Evolutionary conservation across 1,140 invertebrate species (phyloP), one percentile per base, ranked within the genome.

Genomic region (Ganaspis sp.): DNA sequence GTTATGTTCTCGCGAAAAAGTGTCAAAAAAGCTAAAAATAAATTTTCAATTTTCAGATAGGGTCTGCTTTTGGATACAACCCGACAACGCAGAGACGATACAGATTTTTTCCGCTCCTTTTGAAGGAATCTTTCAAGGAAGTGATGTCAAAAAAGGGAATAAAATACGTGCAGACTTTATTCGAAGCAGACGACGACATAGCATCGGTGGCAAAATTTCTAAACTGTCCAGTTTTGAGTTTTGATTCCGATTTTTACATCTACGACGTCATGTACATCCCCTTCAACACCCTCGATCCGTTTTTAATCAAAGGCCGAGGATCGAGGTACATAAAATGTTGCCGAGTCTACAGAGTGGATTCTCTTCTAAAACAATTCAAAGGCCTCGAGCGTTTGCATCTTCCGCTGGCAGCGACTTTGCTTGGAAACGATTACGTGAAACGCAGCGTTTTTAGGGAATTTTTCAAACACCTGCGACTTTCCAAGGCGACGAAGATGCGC

Each of bases 201-300:
- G 96, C 96, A 1, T 93, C 94, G 0, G 83, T 98, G 70, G 95
- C 96, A 0, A 93, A 94, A 79, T 91, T 93, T 70, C 91, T 97
- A 5, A 92, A 95, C 38, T 98, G 96, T 84, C 97, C 97, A 4
- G 94, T 98, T 11, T 83, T 98, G 0, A 97, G 96, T 85, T 95
- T 95, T 81, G 97, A 98, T 89, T 98, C 97, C 1, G 97, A 98
- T 92, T 98, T 97, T 91, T 98, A 94, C 87, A 95, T 98, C 71
- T 97, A 95, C 89, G 95, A 96, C 90, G 92, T 97, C 1, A 85
- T 93, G 3, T 97, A 97, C 84, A 95, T 98, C 76, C 95, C 96
- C 0, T 94, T 96, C 64, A 92, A 94, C 72, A 95, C 94, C 49
- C 86, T 97, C 0, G 92, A 94, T 11, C 85, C 80, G 15, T 45